These are phyloP conservation scores for Gryon sp. DNA, from an alignment of 1,140 invertebrate species.

Conservation along the genomic window DNA sequence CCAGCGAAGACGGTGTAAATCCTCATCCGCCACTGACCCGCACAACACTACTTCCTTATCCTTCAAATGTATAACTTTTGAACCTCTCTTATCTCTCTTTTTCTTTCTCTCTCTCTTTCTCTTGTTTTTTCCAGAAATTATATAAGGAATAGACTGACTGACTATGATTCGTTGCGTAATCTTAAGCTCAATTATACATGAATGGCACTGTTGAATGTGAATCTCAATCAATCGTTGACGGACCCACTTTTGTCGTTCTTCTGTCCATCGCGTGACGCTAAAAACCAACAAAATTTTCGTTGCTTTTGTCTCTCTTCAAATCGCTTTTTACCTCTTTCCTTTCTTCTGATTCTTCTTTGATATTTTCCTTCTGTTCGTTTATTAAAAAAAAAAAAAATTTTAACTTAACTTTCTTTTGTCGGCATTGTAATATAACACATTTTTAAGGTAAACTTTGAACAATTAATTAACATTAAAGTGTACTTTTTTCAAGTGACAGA, in stretches of 20 bases:
- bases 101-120: not conserved
- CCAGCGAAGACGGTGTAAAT: not conserved
- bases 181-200: slow-evolving; percentile 27
- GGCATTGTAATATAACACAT: not conserved
- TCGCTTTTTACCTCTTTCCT: not conserved
- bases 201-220: slow-evolving; percentile 45
- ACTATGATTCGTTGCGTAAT: slow-evolving; percentile 48
- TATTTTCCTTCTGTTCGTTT: no score
- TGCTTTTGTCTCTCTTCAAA: not conserved
- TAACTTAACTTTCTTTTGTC: not conserved
- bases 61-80: no score
- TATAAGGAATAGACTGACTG: slow-evolving; percentile 38
- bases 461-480: not conserved
- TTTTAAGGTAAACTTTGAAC: not conserved
- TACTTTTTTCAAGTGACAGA: no score
- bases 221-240: slow-evolving; percentile 9
- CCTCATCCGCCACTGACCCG: slow-evolving; percentile 5
- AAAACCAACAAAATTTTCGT: slow-evolving; percentile 23
- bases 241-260: slow-evolving; percentile 7
- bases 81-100: no score
- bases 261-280: slow-evolving; percentile 33
- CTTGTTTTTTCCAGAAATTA: slow-evolving; percentile 5
- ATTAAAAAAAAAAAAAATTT: not conserved
- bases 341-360: not conserved
- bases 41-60: slow-evolving; percentile 17